Evolutionary conservation across 2,797 vertebrate species (phyloP).

Genomic region (Aplochiton taeniatus): DNA sequence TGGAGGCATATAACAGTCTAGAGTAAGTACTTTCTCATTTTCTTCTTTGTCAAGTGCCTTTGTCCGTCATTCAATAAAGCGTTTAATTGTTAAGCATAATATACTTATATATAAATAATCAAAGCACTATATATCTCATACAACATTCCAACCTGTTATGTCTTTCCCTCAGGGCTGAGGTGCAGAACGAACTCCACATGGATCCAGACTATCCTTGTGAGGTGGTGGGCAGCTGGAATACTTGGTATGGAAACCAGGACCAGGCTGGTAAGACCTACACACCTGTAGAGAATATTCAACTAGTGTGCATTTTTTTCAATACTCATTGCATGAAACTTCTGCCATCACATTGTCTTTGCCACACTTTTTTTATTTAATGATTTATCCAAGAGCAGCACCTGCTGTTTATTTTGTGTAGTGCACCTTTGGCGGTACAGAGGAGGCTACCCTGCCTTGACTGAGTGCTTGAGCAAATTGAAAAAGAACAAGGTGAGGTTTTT

Average conservation of each 20-base stretch:
- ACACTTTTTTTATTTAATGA: not conserved
- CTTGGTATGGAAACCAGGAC: slow-evolving; percentile 96
- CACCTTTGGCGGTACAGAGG: slow-evolving; percentile 95
- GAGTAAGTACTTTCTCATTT: slow-evolving; percentile 77
- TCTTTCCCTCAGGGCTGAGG: slow-evolving; percentile 76
- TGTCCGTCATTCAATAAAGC: not conserved
- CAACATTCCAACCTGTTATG: slow-evolving; percentile 9
- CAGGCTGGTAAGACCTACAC: slow-evolving; percentile 85
- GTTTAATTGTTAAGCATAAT: not conserved
- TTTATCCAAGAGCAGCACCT: too few species aligned
- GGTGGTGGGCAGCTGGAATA: slow-evolving; percentile 97
- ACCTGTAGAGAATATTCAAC: too few species aligned
- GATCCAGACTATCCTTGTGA: slow-evolving; percentile 90
- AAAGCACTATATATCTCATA: too few species aligned
- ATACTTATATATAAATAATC: not conserved
- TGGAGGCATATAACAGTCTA: slow-evolving; percentile 87
- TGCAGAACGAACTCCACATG: slow-evolving; percentile 84
- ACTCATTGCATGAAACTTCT: too few species aligned
- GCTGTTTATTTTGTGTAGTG: slow-evolving; percentile 70
- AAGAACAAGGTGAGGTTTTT: slow-evolving; percentile 80
- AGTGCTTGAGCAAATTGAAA: slow-evolving; percentile 87
- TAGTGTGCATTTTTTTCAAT: too few species aligned
- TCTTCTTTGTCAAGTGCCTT: not conserved
- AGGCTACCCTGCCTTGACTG: slow-evolving; percentile 89
- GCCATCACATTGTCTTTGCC: too few species aligned